Evolutionary conservation across 2,888 invertebrate species (phyloP), one percentile per base, ranked within the genome.

Genomic region (Oscheius onirici): DNA sequence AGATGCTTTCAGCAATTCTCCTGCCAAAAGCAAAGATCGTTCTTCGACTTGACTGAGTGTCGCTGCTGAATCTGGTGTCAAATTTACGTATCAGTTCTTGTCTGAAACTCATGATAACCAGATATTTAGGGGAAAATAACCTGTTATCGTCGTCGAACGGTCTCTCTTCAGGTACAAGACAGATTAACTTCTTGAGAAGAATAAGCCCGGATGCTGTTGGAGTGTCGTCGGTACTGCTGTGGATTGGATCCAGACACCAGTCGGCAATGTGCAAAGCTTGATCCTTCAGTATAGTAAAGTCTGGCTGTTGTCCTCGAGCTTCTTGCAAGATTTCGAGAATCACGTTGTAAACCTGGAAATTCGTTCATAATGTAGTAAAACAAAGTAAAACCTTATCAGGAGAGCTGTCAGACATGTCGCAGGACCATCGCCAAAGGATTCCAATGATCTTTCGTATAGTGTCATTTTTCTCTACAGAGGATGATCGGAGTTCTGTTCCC

Each of bases 291-390:
- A 49, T n/a, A n/a, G 11, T 17, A 3, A 28, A 46, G 49, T 49
- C 49, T 6, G 20, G 15, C 5, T 26, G 15, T n/a, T 46, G 20
- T 10, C 13, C 10, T 1, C 26, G 46, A 13, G 49, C 28, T 11
- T 63, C 63, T n/a, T 49, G 49, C 5, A 63, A 26, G 1, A 63
- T 24, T 6, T 63, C 63, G n/a, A 49, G 28, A 1, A 63, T 26
- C 15, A 28, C 49, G 6, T 20, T 17, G 58, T 34, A 58, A 5
- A 40, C n/a, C 58, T 40, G 15, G 8, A 13, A 22, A 22, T 6
- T 20, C 5, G 46, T 8, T 24, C 8, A 10, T 17, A 1, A n/a
- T 5, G 52, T 52, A 8, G 3, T 5, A 52, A 15, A 20, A 15
- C 17, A 46, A 24, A 8, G 20, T 13, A 44, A 46, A 20, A 46